Conservation (phyloP, 2,113 vertebrate genomes). For the Onychostoma macrolepis region DNA sequence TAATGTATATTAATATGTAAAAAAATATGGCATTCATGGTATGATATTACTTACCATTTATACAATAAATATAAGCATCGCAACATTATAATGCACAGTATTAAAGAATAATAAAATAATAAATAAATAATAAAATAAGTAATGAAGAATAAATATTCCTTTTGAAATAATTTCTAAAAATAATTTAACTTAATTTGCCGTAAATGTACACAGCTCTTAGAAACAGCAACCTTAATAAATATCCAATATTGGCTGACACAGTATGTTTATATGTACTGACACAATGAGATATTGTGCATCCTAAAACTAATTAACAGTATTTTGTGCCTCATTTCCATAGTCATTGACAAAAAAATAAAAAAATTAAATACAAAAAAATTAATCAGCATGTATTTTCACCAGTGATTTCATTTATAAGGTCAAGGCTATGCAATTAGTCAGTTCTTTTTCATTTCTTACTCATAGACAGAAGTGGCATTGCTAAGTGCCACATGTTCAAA, state of each 20-base stretch:
- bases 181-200: no score
- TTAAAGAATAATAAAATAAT: not conserved
- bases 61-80: not conserved
- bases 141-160: not conserved
- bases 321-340: not conserved
- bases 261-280: not conserved
- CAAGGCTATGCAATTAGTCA: not conserved
- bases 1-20: not conserved
- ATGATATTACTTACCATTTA: no score
- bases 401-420: not conserved
- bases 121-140: not conserved
- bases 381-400: not conserved
- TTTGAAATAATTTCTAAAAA: not conserved
- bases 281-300: not conserved
- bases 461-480: not conserved
- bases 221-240: not conserved
- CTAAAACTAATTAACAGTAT: not conserved
- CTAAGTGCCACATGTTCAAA: conserved; percentile 19
- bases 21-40: not conserved
- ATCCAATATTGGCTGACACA: not conserved
- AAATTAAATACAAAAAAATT: not conserved
- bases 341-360: not conserved
- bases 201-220: not conserved
- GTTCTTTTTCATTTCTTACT: not conserved
- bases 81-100: not conserved